Percentiles rank a stretch among this genome's conserved stretches.
These are phyloP conservation scores for Lycorma delicatula DNA, from an alignment of 1,140 invertebrate genomes.

Conservation along the genomic window DNA sequence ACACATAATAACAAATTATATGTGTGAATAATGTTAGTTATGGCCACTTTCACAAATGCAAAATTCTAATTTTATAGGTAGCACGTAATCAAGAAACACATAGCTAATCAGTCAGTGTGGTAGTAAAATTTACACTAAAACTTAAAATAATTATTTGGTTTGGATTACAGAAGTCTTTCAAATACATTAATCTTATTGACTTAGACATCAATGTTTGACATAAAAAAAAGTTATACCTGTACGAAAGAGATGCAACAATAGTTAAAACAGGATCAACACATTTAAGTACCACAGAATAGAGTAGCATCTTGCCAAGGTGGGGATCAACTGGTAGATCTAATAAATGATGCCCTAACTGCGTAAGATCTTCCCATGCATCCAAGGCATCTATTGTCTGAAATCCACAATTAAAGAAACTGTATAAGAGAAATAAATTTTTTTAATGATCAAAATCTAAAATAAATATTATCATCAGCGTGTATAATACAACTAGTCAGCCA, in stretches of 20 bases:
- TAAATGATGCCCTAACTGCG: conserved; percentile 70
- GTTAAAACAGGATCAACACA: conserved; percentile 93
- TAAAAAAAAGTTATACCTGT: no score
- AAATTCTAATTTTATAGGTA: no score
- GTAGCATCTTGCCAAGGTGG: conserved; percentile 80
- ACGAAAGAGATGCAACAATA: conserved; percentile 75
- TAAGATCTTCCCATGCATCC: conserved; percentile 72
- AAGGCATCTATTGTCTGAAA: conserved; percentile 69
- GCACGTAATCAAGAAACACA: no score
- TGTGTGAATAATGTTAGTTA: no score
- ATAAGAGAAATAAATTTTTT: neutral
- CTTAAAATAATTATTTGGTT: no score
- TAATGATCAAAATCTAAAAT: neutral
- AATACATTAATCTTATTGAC: no score
- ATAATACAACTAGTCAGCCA: conserved; percentile 24
- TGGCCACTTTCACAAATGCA: no score
- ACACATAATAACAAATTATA: no score
- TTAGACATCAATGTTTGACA: no score
- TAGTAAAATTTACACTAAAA: no score
- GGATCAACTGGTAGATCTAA: conserved; percentile 87
- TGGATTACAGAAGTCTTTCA: no score
- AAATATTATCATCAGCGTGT: neutral
- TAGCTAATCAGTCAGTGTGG: no score
- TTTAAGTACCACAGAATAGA: conserved; percentile 84
- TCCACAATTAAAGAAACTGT: conserved; percentile 8